These are phyloP conservation scores for Hiodon alosoides DNA, from an alignment of 2,113 vertebrate genomes.

Conservation along the genomic window DNA sequence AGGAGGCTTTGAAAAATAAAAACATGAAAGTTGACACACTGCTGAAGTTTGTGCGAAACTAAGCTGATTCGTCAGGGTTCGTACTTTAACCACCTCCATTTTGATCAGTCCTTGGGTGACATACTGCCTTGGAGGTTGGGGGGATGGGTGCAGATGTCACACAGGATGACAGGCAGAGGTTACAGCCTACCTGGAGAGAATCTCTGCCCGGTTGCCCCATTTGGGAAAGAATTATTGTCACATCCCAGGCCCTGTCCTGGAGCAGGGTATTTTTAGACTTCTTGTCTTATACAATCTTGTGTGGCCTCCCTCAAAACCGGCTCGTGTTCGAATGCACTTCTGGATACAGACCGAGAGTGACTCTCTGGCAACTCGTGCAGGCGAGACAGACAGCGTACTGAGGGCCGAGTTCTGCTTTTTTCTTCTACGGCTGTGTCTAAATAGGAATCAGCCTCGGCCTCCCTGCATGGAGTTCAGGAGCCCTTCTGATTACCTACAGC, in stretches of 20 bases:
- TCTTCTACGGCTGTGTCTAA: not conserved
- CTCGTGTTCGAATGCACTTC: constrained; percentile 6
- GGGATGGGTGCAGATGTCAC: not conserved
- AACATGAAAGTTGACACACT: too few relatives aligned
- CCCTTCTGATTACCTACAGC: too few relatives aligned
- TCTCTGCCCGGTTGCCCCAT: not conserved
- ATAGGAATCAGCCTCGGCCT: not conserved
- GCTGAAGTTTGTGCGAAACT: too few relatives aligned
- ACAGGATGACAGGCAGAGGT: not conserved
- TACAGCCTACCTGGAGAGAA: not conserved
- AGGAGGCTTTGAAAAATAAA: not conserved
- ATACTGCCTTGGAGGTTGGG: not conserved
- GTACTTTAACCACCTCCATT: too few relatives aligned
- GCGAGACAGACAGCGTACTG: not conserved
- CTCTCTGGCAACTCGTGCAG: not conserved
- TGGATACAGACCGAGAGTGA: not conserved
- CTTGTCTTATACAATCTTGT: not conserved
- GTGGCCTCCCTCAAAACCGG: not conserved
- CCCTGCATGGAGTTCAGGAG: too few relatives aligned
- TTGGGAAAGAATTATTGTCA: not conserved
- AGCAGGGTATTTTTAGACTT: constrained; percentile 3
- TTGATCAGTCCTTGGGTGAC: too few relatives aligned
- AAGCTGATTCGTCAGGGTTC: too few relatives aligned
- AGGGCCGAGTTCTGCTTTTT: not conserved
- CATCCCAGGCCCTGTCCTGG: not conserved